Evolutionary conservation across 2,113 vertebrate species (phyloP).

Genomic region (Mungos mungo): DNA sequence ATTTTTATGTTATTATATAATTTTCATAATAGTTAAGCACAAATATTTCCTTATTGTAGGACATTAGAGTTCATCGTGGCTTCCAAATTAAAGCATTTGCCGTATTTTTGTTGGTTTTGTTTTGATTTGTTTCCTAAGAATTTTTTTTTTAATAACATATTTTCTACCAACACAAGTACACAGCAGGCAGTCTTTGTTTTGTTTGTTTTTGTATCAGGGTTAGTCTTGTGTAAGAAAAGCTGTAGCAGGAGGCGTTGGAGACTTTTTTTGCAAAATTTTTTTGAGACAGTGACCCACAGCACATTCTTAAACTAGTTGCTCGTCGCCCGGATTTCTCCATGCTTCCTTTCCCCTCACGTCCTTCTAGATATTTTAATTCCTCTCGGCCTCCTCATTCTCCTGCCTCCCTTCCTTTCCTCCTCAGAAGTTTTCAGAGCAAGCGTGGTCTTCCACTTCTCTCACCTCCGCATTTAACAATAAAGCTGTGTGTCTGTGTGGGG

Average conservation of each 20-base stretch:
- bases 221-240: neutral
- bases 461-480: constrained; percentile 37
- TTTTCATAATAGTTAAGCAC: neutral
- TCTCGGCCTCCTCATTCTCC: neutral
- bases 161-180: neutral
- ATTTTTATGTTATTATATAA: neutral
- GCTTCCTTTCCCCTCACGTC: neutral
- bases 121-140: neutral
- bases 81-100: constrained; percentile 14
- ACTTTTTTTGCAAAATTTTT: neutral
- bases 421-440: neutral
- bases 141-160: neutral
- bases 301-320: neutral
- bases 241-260: neutral
- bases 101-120: neutral
- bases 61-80: neutral
- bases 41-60: neutral
- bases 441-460: neutral
- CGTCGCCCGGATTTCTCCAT: neutral
- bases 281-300: neutral
- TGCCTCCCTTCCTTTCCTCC: neutral
- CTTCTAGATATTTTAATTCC: neutral
- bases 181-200: neutral
- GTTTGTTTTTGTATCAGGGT: neutral
- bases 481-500: constrained; percentile 41